Base-by-base conservation (phyloP, 2,888 invertebrate genomes). In the Eutolmus rufibarbis region DNA sequence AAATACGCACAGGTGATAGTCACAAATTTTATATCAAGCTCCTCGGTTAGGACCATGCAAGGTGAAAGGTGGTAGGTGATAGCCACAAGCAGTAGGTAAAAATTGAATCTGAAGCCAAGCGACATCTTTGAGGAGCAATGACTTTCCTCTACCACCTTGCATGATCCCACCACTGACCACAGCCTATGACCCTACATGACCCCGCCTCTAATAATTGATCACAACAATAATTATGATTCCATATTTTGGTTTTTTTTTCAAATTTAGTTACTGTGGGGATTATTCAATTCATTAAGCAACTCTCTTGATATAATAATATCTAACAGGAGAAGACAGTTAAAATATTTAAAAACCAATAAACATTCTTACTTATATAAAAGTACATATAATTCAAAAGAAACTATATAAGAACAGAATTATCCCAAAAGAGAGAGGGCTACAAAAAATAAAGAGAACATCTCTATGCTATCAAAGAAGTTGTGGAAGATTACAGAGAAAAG, bases 381-480 rank as follows among this genome's bases (percentile, higher is more conserved):
- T 57, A 57, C 46, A 23, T 46, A 14, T 46, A 34, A 77, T 40
- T 77, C 37, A 78, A 51, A 37, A 74, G 1, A 28, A 76, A 76
- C 8, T 76, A 51, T 79, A 51, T 46, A 23, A 79, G 51, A 51
- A 23, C 5, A 78, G 23, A 78, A 34, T 14, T 77, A 77, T n/a
- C 34, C n/a, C 37, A 78, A 78, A 46, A 46, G 16, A 40, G 37
- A 43, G 34, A 78, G 37, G 19, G 37, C 19, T 78, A 79, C 51
- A 16, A 79, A 23, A 28, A 79, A n/a, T 43, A 31, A 79, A 66
- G 23, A 51, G 31, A 51, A 51, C 31, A 51, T 79, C 79, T 79
- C 79, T 79, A 79, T 79, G 51, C 79, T 79, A 79, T 79, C 31
- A 79, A 51, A 28, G 51, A 79, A 56, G 78, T 46, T 28, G 23